A percentile compares a stretch with the other conserved stretches of the same genome.
phyloP scores from a whole-genome alignment of 2,888 invertebrate species.

The Zeuzera pyrina region DNA sequence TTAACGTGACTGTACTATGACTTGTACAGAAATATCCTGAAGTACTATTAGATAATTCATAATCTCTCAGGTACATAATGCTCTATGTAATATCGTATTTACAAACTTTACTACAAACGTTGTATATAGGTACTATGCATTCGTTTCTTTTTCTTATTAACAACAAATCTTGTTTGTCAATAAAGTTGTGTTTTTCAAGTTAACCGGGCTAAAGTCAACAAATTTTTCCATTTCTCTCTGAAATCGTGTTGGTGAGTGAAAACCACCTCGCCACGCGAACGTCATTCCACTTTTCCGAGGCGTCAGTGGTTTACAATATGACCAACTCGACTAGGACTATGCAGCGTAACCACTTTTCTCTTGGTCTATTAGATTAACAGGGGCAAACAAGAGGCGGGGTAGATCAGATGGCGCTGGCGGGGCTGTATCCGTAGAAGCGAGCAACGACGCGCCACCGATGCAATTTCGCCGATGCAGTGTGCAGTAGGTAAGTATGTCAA shows the following conservation, averaged over 20 bases:
- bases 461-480: conserved; percentile 62
- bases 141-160: too few species aligned
- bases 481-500: conserved; percentile 71
- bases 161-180: too few species aligned
- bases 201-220: conserved; percentile 26
- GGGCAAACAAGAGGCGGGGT: conserved; percentile 21
- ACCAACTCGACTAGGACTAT: conserved; percentile 36
- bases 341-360: conserved; percentile 23
- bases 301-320: conserved; percentile 50
- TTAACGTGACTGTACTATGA: too few species aligned
- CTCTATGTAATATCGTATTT: too few species aligned
- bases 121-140: too few species aligned
- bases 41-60: too few species aligned
- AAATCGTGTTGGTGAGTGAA: conserved; percentile 63
- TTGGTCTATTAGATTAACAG: conserved; percentile 18
- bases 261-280: conserved; percentile 59
- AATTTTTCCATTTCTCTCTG: conserved; percentile 55
- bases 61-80: too few species aligned
- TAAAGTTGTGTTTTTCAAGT: too few species aligned
- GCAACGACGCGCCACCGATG: conserved; percentile 44
- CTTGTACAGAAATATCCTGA: too few species aligned
- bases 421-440: conserved; percentile 43
- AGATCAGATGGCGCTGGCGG: conserved; percentile 40
- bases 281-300: conserved; percentile 71
- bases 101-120: too few species aligned